Evolutionary conservation across 2,113 vertebrate species (phyloP).

Genomic region (Clarias macrocephalus): DNA sequence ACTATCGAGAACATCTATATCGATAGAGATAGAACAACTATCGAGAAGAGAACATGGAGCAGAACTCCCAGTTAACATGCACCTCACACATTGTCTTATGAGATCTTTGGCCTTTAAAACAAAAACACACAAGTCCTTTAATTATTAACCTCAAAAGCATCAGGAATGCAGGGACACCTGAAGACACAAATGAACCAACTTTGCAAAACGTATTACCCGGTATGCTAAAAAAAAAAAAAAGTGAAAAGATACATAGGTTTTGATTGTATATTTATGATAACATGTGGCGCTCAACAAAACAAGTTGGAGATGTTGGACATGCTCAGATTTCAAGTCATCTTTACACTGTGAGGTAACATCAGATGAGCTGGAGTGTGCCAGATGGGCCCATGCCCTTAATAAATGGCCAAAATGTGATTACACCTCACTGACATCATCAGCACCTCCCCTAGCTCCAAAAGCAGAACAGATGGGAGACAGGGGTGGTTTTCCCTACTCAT

Average conservation of each 20-base stretch:
- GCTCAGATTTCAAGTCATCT: constrained; percentile 23
- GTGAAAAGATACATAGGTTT: background rate
- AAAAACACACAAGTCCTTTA: constrained; percentile 37
- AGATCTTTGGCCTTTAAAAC: constrained; percentile 52
- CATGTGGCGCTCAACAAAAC: background rate
- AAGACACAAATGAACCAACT: background rate
- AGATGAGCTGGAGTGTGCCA: constrained; percentile 17
- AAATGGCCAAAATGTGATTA: constrained; percentile 51
- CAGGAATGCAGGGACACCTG: constrained; percentile 25
- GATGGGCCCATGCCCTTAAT: constrained; percentile 50
- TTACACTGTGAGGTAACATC: constrained; percentile 22
- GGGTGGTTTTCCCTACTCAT: background rate
- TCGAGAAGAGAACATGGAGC: background rate
- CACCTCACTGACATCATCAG: constrained; percentile 46
- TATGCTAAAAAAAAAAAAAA: background rate
- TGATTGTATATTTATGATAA: background rate
- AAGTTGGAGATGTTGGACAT: background rate
- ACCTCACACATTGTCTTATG: background rate
- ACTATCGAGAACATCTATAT: background rate
- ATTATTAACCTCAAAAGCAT: constrained; percentile 66
- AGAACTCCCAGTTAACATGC: background rate
- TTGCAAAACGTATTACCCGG: background rate
- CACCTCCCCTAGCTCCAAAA: constrained; percentile 32
- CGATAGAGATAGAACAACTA: too few relatives aligned
- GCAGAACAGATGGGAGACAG: constrained; percentile 42